Conservation (phyloP, 2,797 vertebrate genomes). For the Myotis vivesi region DNA sequence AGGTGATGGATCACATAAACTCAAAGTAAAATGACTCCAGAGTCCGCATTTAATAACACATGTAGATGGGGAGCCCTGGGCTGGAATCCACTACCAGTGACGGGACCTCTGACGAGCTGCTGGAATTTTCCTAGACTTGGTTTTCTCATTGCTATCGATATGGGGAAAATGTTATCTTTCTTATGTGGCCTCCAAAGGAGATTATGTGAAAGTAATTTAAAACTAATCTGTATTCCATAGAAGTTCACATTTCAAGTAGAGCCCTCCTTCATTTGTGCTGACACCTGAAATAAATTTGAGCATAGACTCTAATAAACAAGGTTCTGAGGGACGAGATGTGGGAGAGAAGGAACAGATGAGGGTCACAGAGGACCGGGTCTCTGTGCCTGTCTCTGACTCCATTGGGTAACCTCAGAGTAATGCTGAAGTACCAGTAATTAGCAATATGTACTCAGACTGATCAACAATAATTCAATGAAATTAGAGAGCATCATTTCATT, state of each 20-base stretch:
- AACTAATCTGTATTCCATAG: not conserved
- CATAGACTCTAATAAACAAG: not conserved
- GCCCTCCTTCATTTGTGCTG: not conserved
- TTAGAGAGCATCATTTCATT: constrained; percentile 45
- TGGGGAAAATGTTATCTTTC: not conserved
- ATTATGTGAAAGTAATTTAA: not conserved
- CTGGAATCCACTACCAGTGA: not conserved
- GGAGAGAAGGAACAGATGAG: not conserved
- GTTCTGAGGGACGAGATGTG: not conserved
- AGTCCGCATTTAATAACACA: not conserved
- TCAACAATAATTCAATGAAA: not conserved
- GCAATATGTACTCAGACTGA: not conserved
- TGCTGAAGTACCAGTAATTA: not conserved
- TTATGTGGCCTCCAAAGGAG: not conserved
- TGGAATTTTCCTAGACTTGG: not conserved
- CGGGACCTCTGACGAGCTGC: not conserved
- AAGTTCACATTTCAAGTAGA: not conserved
- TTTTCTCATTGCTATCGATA: not conserved
- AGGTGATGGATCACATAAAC: not conserved
- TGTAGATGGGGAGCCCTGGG: not conserved
- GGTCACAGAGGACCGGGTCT: not conserved
- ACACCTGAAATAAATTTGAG: not conserved
- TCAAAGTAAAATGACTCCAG: not conserved
- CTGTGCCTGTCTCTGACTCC: rapidly evolving
- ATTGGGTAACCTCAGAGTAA: not conserved